A percentile compares a stretch with the other conserved stretches of the same genome.
These are phyloP conservation scores for Oxyscelio sp. DNA, from an alignment of 2,888 invertebrate genomes.

Conservation along the genomic window DNA sequence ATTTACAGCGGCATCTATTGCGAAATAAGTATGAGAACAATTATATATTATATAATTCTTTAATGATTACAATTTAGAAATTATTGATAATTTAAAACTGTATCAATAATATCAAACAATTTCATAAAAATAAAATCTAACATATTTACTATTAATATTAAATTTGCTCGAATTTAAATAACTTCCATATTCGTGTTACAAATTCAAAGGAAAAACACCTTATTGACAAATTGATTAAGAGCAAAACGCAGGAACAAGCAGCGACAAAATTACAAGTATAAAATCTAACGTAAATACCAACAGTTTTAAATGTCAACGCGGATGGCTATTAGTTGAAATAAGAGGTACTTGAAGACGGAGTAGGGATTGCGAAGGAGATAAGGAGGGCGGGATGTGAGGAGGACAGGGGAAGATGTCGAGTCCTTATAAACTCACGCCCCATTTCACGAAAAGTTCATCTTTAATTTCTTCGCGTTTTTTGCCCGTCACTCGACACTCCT, in stretches of 20 bases:
- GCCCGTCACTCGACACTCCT: conserved; percentile 80
- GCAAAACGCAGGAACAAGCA: conserved; percentile 11
- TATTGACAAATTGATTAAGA: conserved; percentile 56
- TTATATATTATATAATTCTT: too few relatives aligned
- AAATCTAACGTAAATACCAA: conserved; percentile 69
- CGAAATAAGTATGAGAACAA: too few relatives aligned
- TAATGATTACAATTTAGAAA: too few relatives aligned
- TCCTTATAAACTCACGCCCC: conserved; percentile 88
- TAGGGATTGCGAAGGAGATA: conserved; percentile 70
- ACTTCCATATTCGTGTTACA: too few relatives aligned
- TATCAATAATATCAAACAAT: too few relatives aligned
- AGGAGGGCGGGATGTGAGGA: conserved; percentile 53
- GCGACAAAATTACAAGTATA: conserved; percentile 53
- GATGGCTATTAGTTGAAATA: conserved; percentile 74
- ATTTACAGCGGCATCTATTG: too few relatives aligned
- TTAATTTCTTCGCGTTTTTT: conserved; percentile 88
- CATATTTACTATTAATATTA: too few relatives aligned
- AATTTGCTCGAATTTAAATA: too few relatives aligned
- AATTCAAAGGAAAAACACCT: too few relatives aligned
- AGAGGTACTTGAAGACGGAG: conserved; percentile 71
- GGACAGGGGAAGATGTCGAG: conserved; percentile 81
- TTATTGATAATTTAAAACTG: too few relatives aligned
- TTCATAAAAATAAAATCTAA: too few relatives aligned
- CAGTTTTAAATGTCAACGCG: conserved; percentile 73
- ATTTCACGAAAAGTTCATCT: conserved; percentile 88